Percentiles rank a stretch among this genome's conserved stretches.
These are phyloP conservation scores for Conops quadrifasciatus DNA, from an alignment of 2,888 invertebrate species.

Conservation along the genomic window DNA sequence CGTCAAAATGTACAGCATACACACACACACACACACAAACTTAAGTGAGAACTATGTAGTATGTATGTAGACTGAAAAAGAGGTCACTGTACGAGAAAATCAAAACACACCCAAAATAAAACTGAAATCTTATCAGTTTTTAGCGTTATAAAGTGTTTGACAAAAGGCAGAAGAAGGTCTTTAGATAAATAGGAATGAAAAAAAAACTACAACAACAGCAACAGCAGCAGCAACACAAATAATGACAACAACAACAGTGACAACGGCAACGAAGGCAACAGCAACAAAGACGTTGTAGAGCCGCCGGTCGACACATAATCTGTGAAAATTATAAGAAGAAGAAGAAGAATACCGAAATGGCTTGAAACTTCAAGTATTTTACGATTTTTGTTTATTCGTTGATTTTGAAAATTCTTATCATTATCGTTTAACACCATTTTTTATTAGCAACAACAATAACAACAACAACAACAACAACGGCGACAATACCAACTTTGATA, in stretches of 20 bases:
- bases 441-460: slow-evolving; percentile 4
- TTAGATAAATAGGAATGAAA: too few species aligned
- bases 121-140: too few species aligned
- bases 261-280: background rate
- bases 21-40: slow-evolving; percentile 1
- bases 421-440: background rate
- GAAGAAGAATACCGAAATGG: too few species aligned
- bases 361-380: too few species aligned
- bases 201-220: too few species aligned
- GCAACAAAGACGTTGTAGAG: background rate
- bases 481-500: too few species aligned
- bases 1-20: too few species aligned
- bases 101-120: too few species aligned
- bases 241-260: background rate
- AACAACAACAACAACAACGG: slow-evolving; percentile 1
- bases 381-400: too few species aligned
- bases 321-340: background rate
- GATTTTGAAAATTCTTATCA: slow-evolving; percentile 7
- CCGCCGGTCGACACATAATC: background rate
- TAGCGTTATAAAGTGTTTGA: too few species aligned
- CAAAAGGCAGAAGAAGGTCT: too few species aligned
- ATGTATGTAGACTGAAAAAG: background rate
- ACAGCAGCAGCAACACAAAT: background rate
- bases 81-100: too few species aligned
- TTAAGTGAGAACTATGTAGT: background rate